These are phyloP conservation scores for Dynastes maya DNA, from an alignment of 2,888 invertebrate species.

Conservation along the genomic window DNA sequence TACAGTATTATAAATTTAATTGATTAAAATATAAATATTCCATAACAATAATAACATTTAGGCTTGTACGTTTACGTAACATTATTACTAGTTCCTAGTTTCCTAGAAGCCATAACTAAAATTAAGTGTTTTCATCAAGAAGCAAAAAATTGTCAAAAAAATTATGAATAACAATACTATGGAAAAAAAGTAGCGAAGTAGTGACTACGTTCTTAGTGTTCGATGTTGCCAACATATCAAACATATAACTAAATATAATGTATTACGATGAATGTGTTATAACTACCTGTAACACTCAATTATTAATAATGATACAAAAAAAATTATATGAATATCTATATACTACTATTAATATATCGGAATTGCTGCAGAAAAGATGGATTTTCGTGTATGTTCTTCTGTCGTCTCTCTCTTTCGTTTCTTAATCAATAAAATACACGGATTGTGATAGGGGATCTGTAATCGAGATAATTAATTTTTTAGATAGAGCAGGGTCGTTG, in stretches of 20 bases:
- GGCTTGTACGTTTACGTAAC: constrained; percentile 61
- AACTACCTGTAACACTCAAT: constrained; percentile 39
- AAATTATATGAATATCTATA: background rate
- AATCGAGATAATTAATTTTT: constrained; percentile 44
- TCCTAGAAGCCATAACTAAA: constrained; percentile 66
- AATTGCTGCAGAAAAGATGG: constrained; percentile 29
- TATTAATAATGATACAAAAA: constrained; percentile 5
- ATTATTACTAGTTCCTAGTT: constrained; percentile 63
- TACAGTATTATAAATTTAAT: constrained; percentile 68
- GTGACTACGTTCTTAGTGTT: constrained; percentile 60
- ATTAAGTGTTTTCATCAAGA: constrained; percentile 62
- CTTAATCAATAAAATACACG: constrained; percentile 34
- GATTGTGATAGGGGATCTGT: constrained; percentile 49
- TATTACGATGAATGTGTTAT: constrained; percentile 51
- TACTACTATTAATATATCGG: constrained; percentile 28
- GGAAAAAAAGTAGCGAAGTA: constrained; percentile 49
- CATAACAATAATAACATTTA: constrained; percentile 58
- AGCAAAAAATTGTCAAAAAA: constrained; percentile 42
- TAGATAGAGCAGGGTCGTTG: constrained; percentile 44
- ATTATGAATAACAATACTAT: constrained; percentile 9
- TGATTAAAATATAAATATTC: constrained; percentile 61
- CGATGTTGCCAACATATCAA: constrained; percentile 69
- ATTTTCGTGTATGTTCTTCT: constrained; percentile 19
- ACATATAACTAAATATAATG: constrained; percentile 65
- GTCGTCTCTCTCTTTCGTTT: constrained; percentile 7